Percentiles rank a stretch among this genome's conserved stretches.
Evolutionary conservation across 2,888 invertebrate genomes (phyloP).

Genomic region (Rhaphigaster nebulosa): DNA sequence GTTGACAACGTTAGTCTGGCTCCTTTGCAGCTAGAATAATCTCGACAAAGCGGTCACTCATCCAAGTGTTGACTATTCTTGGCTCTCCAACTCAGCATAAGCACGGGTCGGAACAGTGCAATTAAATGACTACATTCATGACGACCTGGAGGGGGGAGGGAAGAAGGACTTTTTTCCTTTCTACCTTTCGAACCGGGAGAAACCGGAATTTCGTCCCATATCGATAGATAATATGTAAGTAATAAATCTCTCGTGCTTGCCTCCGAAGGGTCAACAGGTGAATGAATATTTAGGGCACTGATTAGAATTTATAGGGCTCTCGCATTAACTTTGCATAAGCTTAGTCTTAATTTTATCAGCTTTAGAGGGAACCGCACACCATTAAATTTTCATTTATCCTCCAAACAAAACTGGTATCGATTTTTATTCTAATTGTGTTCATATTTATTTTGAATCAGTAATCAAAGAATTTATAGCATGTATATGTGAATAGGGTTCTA

Average conservation of each 20-base stretch:
- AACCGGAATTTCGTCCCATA: background rate
- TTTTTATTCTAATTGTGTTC: background rate
- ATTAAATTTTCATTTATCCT: slow-evolving; percentile 7
- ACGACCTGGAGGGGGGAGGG: too few relatives aligned
- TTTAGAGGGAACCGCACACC: background rate
- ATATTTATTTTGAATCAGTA: background rate
- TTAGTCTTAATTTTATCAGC: slow-evolving; percentile 26
- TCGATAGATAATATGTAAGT: background rate
- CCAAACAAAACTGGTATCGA: background rate
- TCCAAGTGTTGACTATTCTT: too few relatives aligned
- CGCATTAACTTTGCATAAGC: slow-evolving; percentile 29
- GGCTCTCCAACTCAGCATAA: too few relatives aligned
- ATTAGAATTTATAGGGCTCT: slow-evolving; percentile 35
- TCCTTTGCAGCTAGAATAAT: too few relatives aligned
- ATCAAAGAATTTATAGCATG: too few relatives aligned
- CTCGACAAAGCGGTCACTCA: too few relatives aligned
- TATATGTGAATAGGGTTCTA: too few relatives aligned
- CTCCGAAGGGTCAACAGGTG: slow-evolving; percentile 21
- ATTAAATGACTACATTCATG: too few relatives aligned
- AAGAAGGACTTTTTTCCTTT: too few relatives aligned
- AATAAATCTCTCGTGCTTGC: background rate
- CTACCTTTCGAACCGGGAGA: too few relatives aligned
- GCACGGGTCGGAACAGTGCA: too few relatives aligned
- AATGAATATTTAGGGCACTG: slow-evolving; percentile 23
- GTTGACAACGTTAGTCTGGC: too few relatives aligned